Evolutionary conservation across 2,888 invertebrate species (phyloP).

Genomic region (Drosophila infuscata): DNA sequence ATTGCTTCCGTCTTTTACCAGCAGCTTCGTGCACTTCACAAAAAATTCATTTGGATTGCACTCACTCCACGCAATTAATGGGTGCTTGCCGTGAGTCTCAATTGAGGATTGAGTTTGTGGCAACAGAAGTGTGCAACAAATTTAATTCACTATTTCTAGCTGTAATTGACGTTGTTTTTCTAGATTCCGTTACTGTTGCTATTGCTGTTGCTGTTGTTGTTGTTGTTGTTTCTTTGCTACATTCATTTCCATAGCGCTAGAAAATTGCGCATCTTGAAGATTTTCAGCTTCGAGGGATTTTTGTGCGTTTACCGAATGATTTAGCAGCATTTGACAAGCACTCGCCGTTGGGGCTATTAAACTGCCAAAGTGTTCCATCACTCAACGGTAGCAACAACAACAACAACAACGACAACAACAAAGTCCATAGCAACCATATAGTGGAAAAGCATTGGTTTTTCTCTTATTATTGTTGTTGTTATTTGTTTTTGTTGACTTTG

Average conservation of each 20-base stretch:
- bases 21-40: conserved; percentile 18
- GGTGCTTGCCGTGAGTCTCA: conserved; percentile 23
- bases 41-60: conserved; percentile 33
- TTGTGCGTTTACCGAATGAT: conserved; percentile 56
- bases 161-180: conserved; percentile 14
- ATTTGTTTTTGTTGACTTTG: conserved; percentile 37
- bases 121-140: conserved; percentile 43
- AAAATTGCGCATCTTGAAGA: conserved; percentile 49
- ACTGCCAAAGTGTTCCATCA: conserved; percentile 71
- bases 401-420: conserved; percentile 34
- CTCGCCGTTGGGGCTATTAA: conserved; percentile 59
- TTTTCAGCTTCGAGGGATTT: conserved; percentile 36
- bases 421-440: conserved; percentile 2
- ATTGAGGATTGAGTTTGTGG: conserved; percentile 32
- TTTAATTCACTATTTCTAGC: conserved; percentile 24
- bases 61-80: conserved; percentile 43
- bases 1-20: not conserved
- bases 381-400: conserved; percentile 47
- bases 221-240: conserved; percentile 12
- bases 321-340: conserved; percentile 67
- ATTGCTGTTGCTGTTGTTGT: not conserved
- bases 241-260: conserved; percentile 42
- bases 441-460: conserved; percentile 19
- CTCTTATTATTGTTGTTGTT: conserved; percentile 1
- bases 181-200: not conserved